A percentile compares a stretch with the other conserved stretches of the same genome.
Evolutionary conservation across 2,113 vertebrate genomes (phyloP).

Genomic region (Rousettus leschenaultii): DNA sequence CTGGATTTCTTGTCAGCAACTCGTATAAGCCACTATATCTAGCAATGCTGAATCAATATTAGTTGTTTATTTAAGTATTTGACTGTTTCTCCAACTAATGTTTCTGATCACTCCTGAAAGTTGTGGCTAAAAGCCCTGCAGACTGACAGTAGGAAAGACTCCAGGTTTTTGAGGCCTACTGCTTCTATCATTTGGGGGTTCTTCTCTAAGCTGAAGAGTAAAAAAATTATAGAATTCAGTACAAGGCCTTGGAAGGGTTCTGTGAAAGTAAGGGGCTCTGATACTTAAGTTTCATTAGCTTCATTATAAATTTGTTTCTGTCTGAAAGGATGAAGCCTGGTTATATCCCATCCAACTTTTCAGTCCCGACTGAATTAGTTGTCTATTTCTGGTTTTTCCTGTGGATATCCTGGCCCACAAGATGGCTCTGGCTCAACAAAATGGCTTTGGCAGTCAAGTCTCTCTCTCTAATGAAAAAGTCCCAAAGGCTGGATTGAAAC

Average conservation of each 20-base stretch:
- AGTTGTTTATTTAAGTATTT: not conserved
- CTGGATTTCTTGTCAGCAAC: not conserved
- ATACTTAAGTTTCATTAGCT: not conserved
- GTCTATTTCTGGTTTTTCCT: slow-evolving; percentile 63
- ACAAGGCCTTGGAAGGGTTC: not conserved
- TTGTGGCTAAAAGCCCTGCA: not conserved
- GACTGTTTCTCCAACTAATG: not conserved
- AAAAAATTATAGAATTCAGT: slow-evolving; percentile 4
- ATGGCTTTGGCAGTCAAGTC: slow-evolving; percentile 10
- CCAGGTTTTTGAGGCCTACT: not conserved
- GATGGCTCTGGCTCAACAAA: slow-evolving; percentile 50
- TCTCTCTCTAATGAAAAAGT: slow-evolving; percentile 32
- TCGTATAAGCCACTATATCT: not conserved
- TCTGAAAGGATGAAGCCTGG: not conserved
- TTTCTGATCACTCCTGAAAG: slow-evolving; percentile 3
- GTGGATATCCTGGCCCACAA: slow-evolving; percentile 60
- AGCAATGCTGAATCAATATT: not conserved
- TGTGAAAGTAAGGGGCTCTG: not conserved
- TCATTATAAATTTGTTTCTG: not conserved
- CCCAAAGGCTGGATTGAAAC: not conserved
- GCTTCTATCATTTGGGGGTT: not conserved
- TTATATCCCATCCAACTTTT: not conserved
- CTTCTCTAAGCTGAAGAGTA: slow-evolving; percentile 3
- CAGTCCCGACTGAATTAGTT: slow-evolving; percentile 2
- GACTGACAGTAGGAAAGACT: not conserved